Percentiles rank a stretch among this genome's conserved stretches.
Evolutionary conservation across 64 coral and sea anemone species (phyloP).

Genomic region (Anthopleura sola): DNA sequence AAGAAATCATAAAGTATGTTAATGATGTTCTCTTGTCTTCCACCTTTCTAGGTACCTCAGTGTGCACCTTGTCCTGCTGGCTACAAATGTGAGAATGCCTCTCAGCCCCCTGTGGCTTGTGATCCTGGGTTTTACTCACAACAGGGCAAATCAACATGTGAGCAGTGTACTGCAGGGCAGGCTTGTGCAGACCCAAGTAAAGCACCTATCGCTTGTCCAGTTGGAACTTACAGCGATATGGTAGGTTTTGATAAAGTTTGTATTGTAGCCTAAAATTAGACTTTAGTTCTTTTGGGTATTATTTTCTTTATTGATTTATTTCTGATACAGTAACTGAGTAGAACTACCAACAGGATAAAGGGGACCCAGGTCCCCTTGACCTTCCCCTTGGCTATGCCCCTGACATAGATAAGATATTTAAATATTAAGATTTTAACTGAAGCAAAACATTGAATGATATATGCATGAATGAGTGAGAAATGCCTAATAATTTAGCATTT

Average conservation of each 20-base stretch:
- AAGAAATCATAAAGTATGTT: too few relatives aligned
- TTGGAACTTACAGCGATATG: constrained; percentile 63
- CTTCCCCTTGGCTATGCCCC: too few relatives aligned
- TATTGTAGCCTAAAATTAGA: too few relatives aligned
- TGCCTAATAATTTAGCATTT: neutral
- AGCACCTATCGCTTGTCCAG: constrained; percentile 61
- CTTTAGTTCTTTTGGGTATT: too few relatives aligned
- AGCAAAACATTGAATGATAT: too few relatives aligned
- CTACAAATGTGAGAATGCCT: constrained; percentile 81
- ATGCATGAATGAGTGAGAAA: too few relatives aligned
- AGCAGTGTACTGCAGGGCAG: constrained; percentile 59
- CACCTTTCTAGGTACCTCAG: constrained; percentile 49
- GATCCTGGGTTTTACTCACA: constrained; percentile 64
- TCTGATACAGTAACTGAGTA: too few relatives aligned
- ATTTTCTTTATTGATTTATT: too few relatives aligned
- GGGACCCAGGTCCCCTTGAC: too few relatives aligned
- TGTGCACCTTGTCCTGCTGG: constrained; percentile 93
- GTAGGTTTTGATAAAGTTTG: neutral
- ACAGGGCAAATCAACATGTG: constrained; percentile 53
- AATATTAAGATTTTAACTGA: too few relatives aligned
- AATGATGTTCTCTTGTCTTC: neutral
- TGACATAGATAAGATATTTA: too few relatives aligned
- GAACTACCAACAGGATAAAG: too few relatives aligned
- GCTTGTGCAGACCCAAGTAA: constrained; percentile 84
- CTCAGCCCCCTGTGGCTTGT: constrained; percentile 80